Percentiles rank a stretch among this genome's conserved stretches.
These are phyloP conservation scores for Noctua janthe DNA, from an alignment of 2,888 invertebrate genomes.

Conservation along the genomic window DNA sequence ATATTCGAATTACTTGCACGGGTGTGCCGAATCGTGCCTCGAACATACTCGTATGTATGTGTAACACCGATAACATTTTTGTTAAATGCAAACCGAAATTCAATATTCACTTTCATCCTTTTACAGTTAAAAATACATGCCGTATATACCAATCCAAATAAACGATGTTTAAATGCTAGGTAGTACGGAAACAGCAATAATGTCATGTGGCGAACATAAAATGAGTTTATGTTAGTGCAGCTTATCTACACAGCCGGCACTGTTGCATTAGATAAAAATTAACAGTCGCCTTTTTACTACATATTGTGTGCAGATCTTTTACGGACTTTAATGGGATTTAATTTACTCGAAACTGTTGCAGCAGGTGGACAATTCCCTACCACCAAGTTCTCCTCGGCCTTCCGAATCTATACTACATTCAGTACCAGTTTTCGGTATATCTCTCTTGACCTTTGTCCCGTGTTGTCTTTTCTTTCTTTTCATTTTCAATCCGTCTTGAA, in stretches of 20 bases:
- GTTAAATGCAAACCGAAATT: conserved; percentile 3
- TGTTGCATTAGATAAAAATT: conserved; percentile 55
- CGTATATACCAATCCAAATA: background rate
- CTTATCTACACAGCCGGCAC: conserved; percentile 44
- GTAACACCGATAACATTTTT: background rate
- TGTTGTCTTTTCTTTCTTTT: background rate
- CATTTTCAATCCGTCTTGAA: background rate
- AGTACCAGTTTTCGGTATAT: background rate
- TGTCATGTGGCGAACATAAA: conserved; percentile 33
- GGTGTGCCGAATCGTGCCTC: background rate
- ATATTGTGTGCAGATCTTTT: conserved; percentile 25
- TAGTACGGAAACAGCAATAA: conserved; percentile 29
- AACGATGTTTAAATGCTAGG: conserved; percentile 13
- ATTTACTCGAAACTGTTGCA: conserved; percentile 1
- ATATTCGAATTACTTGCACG: background rate
- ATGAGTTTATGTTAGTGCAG: conserved; percentile 34
- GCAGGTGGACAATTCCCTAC: background rate
- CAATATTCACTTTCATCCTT: conserved; percentile 1
- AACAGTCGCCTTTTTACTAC: conserved; percentile 38
- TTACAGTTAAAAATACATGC: background rate
- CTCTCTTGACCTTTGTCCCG: background rate
- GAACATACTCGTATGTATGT: background rate
- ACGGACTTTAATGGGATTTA: background rate
- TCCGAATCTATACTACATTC: no score
- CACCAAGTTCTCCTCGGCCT: background rate